A percentile compares a stretch with the other conserved stretches of the same genome.
These are phyloP conservation scores for Rosalia funebris DNA, from an alignment of 2,888 invertebrate genomes.

Conservation along the genomic window DNA sequence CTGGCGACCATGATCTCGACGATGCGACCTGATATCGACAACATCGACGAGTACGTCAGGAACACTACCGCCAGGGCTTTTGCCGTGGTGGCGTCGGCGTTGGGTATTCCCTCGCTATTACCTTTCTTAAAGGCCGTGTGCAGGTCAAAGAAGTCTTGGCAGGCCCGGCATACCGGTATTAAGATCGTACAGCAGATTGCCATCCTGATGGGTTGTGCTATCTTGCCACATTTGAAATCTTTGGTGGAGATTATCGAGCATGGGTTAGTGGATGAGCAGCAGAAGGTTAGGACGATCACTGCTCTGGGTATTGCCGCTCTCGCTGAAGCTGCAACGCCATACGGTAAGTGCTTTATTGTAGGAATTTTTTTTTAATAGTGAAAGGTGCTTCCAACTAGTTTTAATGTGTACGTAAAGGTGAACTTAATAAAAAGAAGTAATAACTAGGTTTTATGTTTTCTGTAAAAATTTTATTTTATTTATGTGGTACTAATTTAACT, in stretches of 20 bases:
- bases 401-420: too few relatives aligned
- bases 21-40: constrained; percentile 99
- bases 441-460: too few relatives aligned
- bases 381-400: not conserved
- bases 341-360: constrained; percentile 69
- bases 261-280: constrained; percentile 97
- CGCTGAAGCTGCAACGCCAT: constrained; percentile 99
- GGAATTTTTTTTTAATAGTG: not conserved
- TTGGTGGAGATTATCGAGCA: constrained; percentile 99
- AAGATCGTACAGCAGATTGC: constrained; percentile 99
- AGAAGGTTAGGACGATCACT: constrained; percentile 98
- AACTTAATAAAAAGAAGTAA: too few relatives aligned
- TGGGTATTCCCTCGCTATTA: constrained; percentile 96
- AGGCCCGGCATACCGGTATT: constrained; percentile 96
- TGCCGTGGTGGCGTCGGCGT: constrained; percentile 99
- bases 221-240: constrained; percentile 96
- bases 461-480: too few relatives aligned
- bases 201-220: constrained; percentile 99
- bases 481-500: too few relatives aligned
- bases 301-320: constrained; percentile 97
- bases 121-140: constrained; percentile 99
- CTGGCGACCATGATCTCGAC: constrained; percentile 99
- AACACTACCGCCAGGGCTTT: constrained; percentile 99
- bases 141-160: constrained; percentile 99
- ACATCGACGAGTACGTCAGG: constrained; percentile 98